These are phyloP conservation scores for Girardinichthys multiradiatus DNA, from an alignment of 2,113 vertebrate genomes.

Conservation along the genomic window DNA sequence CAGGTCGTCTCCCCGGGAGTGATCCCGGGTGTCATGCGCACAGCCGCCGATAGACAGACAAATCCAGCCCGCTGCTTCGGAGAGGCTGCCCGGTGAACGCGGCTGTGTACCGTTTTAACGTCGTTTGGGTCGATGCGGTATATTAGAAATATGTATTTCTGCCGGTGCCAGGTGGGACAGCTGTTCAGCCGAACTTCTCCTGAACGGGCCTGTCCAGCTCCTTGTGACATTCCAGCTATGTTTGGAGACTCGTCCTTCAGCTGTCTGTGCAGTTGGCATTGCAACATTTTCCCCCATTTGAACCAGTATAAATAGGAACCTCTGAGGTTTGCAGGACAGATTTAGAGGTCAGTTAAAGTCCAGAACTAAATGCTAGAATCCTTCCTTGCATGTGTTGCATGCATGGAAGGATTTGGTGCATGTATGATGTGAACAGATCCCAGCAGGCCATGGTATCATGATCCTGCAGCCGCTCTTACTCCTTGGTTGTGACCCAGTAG, in stretches of 20 bases:
- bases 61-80: constrained; percentile 48
- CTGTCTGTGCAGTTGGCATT: constrained; percentile 36
- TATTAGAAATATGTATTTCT: constrained; percentile 10
- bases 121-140: accelerated
- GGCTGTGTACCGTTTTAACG: accelerated
- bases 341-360: no score
- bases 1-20: not conserved
- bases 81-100: not conserved
- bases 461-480: constrained; percentile 1
- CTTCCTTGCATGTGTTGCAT: no score
- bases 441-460: constrained; percentile 17
- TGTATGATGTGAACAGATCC: constrained; percentile 4
- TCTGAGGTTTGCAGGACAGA: not conserved
- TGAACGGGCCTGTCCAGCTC: constrained; percentile 29
- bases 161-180: constrained; percentile 57
- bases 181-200: constrained; percentile 39
- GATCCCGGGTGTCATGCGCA: constrained; percentile 8
- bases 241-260: constrained; percentile 49
- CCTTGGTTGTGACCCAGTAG: constrained; percentile 26
- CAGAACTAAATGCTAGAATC: no score
- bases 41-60: constrained; percentile 41
- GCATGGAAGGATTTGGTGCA: no score
- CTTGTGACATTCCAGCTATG: constrained; percentile 56
- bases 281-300: not conserved
- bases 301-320: not conserved